Base-by-base conservation (phyloP, 1,140 invertebrate species). In the Cryptotermes secundus region DNA sequence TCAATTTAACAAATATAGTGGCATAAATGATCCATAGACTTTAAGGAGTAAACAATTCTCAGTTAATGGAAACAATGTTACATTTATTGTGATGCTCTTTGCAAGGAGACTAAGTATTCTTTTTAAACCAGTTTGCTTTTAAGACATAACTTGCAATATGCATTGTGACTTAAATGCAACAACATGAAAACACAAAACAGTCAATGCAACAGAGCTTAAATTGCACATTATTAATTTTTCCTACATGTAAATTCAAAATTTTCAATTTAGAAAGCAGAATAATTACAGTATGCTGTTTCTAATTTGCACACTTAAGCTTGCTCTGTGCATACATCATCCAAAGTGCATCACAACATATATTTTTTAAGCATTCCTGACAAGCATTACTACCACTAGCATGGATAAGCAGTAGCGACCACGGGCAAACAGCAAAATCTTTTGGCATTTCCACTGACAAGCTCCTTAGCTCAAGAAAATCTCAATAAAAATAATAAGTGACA, bases 351-450 rank as follows among this genome's bases (percentile, higher is more conserved):
- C 59, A 72, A 72, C n/a, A 31, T 72, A n/a, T 59, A 72, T 72
- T 72, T 12, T 31, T 72, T n/a, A 72, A 72, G 59, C 31, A 82
- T n/a, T 82, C 24, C n/a, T 81, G 16, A 45, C 81, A 82, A 45
- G 31, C 81, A 82, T 42, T 31, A 45, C 81, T 26, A 45, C 31
- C 42, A 82, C 16, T 59, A 84, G 85, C 85, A 85, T 80, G 83
- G 79, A 82, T 49, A 84, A 86, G 85, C 85, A 86, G 85, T 83
- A 86, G 81, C 83, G 85, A 86, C 85, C 85, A 86, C 84, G 85
- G 85, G 85, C 85, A 86, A 84, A 86, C 85, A 85, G 85, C 81
- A 53, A 85, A 82, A 85, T 79, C 65, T 72, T 72, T 72, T 4
- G n/a, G 59, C n/a, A 26, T 72, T 72, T 72, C 59, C 59, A 72